Percentiles rank a stretch among this genome's conserved stretches.
Evolutionary conservation across 2,113 vertebrate species (phyloP).

Genomic region (Mesitornis unicolor): DNA sequence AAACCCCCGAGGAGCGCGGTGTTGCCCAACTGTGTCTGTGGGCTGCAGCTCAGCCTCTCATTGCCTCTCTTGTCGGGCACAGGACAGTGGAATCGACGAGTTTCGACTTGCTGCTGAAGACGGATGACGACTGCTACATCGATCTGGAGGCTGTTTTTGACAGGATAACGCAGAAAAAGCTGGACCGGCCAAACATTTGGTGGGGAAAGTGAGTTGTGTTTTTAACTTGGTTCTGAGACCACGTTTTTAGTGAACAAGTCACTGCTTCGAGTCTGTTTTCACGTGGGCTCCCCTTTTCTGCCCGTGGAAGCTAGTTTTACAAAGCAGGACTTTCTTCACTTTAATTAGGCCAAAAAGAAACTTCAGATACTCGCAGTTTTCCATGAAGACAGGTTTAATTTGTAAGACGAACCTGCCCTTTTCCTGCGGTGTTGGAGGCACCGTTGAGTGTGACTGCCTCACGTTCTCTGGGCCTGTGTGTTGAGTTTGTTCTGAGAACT

Average conservation of each 20-base stretch:
- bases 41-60: background rate
- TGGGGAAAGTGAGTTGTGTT: slow-evolving; percentile 93
- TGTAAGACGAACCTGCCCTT: background rate
- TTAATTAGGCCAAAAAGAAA: background rate
- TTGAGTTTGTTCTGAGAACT: background rate
- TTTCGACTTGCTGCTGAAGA: slow-evolving; percentile 92
- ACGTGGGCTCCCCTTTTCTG: background rate
- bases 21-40: background rate
- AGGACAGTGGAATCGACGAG: slow-evolving; percentile 88
- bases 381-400: background rate
- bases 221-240: background rate
- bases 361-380: background rate
- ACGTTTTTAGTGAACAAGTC: background rate
- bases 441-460: background rate
- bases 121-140: slow-evolving; percentile 96
- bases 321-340: background rate
- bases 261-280: background rate
- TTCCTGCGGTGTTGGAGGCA: background rate
- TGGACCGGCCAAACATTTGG: slow-evolving; percentile 88
- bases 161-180: slow-evolving; percentile 82
- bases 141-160: slow-evolving; percentile 88
- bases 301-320: background rate
- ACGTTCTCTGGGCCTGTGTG: too few relatives aligned
- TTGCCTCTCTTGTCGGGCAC: background rate
- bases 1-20: background rate